Base-by-base conservation (phyloP, 2,888 invertebrate species). In the Temnothorax unifasciatus region DNA sequence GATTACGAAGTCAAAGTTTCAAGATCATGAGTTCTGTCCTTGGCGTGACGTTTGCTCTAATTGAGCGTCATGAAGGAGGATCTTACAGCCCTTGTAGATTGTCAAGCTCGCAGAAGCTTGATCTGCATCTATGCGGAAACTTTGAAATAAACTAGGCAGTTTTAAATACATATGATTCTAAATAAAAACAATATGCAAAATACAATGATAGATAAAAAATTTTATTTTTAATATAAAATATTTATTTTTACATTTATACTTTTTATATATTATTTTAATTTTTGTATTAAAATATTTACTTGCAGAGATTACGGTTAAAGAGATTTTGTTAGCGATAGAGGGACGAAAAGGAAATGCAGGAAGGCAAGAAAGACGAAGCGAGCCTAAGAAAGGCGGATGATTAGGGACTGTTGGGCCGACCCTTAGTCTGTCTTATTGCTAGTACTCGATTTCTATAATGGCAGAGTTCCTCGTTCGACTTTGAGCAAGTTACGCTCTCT, bases 371-470 rank as follows among this genome's bases (percentile, higher is more conserved):
- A 84, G 87, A 84, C 84, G 76, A 87, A 82, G 88, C 86, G 85
- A 88, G 85, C 86, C 88, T 89, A 86, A 90, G 89, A 87, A 89
- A 87, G 85, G 86, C 87, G 88, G 88, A 89, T 91, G 92, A 92
- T 92, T 92, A 92, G 89, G 89, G 88, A 88, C 89, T 85, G 90
- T 91, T 91, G 87, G 85, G 87, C 83, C 86, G 87, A 88, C 90
- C 91, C 89, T 89, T 85, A 63, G 88, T 86, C 85, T 86, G 86
- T 81, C 87, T 90, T 86, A 88, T 85, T 88, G 84, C 89, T 83
- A 82, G 82, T 83, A 83, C 81, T 79, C 83, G 88, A 52, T 85
- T 88, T 84, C 88, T 66, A 52, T 59, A 84, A 73, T 38, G 66
- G 54, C 41, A 52, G 83, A 84, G 83, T 64, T 86, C 82, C 82